Conservation (phyloP, 2,113 vertebrate species). For the Brachionichthys hirsutus region DNA sequence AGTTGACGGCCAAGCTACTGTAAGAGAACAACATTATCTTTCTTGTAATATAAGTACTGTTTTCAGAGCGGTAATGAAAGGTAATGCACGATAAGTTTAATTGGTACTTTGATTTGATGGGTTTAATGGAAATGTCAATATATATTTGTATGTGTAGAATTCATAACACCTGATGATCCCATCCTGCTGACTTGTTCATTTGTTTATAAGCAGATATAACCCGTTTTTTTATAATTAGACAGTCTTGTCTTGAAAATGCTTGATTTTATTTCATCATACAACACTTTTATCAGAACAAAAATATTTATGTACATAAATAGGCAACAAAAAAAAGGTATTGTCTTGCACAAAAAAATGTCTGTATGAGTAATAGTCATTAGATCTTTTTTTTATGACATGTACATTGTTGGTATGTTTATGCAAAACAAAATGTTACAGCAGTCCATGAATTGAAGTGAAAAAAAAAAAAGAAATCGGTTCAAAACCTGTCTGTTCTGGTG, state of each 20-base stretch:
- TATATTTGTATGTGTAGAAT: constrained; percentile 26
- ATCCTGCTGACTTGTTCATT: background rate
- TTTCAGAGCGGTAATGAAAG: constrained; percentile 28
- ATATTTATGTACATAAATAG: constrained; percentile 79
- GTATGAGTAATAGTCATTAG: constrained; percentile 53
- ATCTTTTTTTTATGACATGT: constrained; percentile 46
- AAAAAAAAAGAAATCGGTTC: constrained; percentile 36
- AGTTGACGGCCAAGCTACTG: constrained; percentile 1
- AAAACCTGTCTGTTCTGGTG: constrained; percentile 35
- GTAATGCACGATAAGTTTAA: constrained; percentile 1
- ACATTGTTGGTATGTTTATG: constrained; percentile 51
- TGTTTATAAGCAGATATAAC: constrained; percentile 5
- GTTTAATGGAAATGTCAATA: constrained; percentile 27
- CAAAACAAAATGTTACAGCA: constrained; percentile 52
- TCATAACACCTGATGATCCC: constrained; percentile 9
- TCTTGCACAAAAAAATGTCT: constrained; percentile 57
- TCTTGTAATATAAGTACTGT: constrained; percentile 5
- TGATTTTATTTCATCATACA: constrained; percentile 74
- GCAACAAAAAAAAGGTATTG: constrained; percentile 73
- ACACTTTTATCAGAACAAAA: constrained; percentile 73
- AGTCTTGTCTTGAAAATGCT: constrained; percentile 70
- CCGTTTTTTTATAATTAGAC: constrained; percentile 1
- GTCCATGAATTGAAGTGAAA: constrained; percentile 65
- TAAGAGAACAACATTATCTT: constrained; percentile 8
- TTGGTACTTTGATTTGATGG: constrained; percentile 14